Base-by-base conservation (phyloP, 2,797 vertebrate genomes). In the Acipenser transmontanus region DNA sequence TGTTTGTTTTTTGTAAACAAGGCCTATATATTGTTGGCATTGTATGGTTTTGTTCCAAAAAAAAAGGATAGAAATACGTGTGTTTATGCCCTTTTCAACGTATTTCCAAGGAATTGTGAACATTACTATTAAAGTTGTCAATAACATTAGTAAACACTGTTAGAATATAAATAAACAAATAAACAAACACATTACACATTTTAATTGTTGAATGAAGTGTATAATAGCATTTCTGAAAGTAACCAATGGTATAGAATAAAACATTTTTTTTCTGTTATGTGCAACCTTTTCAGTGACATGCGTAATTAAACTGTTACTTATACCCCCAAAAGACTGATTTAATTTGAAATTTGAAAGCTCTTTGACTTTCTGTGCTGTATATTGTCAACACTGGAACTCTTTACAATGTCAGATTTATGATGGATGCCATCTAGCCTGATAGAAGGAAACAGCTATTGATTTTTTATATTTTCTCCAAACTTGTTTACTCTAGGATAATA, bases 401-500 rank as follows among this genome's bases (percentile, higher is more conserved):
- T 88, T 88, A 87, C 81, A 73, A 78, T 88, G 82, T 78, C 80
- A 80, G 77, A 91, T 93, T 91, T 90, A 91, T 93, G 91, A 93
- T 89, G 86, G 88, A 92, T 87, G 84, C 85, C 89, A 89, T 89
- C 79, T 85, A 88, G 85, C 78, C 84, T 90, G 88, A 95, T 91
- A 90, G 88, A 93, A 92, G 90, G 88, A 94, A 95, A 91, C 89
- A 88, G 84, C 13, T 10, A 50, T 10, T 17, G 50, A 20, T 9
- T 92, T 92, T 92, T 91, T 89, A 92, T 92, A 92, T 92, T 92
- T 92, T 89, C 86, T 89, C 84, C 87, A 88, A 85, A 88, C 86
- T 86, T 89, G 87, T 91, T 92, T 92, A 89, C 88, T 85, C 86
- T 87, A 77, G 83, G 88, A 89, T 90, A 91, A 89, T 86, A 78